Base-by-base conservation (phyloP, 2,888 invertebrate genomes). In the Eumerus sabulonum region DNA sequence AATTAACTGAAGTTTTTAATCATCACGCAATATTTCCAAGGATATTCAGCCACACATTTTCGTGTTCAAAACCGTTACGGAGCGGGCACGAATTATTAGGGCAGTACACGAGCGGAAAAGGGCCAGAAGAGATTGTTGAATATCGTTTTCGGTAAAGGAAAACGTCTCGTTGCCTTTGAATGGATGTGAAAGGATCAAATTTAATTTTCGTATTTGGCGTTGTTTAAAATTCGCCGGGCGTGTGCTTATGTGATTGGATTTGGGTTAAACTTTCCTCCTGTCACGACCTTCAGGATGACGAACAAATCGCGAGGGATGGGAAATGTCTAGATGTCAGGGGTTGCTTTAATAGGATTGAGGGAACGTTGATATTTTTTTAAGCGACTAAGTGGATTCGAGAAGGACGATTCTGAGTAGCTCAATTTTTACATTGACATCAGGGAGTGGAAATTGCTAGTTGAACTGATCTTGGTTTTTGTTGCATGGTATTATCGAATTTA, bases 1-100 rank as follows among this genome's bases (percentile, higher is more conserved):
- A 73, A 73, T 73, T 73, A 73, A 73, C 73, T 73, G 73, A 73
- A 66, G 42, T 66, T 73, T 57, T 73, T 60, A 66, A 66, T 73
- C 59, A 54, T 66, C 66, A 47, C 66, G 59, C 59, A 73, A 73
- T 54, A 73, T 59, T 73, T 66, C 47, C 57, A 54, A 59, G 59
- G 66, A 66, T 66, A 66, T 60, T 66, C 53, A 60, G 47, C 66
- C 47, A 50, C 59, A 40, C 56, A 59, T 66, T 64, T 51, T 59
- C 40, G n/a, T 40, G 59, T 11, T 66, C 40, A 53, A 59, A 57
- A 60, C 59, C 59, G 40, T 35, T 73, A 47, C 38, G 27, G 19
- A 13, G 9, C 1, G 40, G 16, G 47, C 42, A 51, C n/a, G 59
- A 59, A 44, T 72, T 59, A n/a, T 62, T n/a, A n/a, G n/a, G 16